These are phyloP conservation scores for Chelmon rostratus DNA, from an alignment of 2,797 vertebrate genomes.

Conservation along the genomic window DNA sequence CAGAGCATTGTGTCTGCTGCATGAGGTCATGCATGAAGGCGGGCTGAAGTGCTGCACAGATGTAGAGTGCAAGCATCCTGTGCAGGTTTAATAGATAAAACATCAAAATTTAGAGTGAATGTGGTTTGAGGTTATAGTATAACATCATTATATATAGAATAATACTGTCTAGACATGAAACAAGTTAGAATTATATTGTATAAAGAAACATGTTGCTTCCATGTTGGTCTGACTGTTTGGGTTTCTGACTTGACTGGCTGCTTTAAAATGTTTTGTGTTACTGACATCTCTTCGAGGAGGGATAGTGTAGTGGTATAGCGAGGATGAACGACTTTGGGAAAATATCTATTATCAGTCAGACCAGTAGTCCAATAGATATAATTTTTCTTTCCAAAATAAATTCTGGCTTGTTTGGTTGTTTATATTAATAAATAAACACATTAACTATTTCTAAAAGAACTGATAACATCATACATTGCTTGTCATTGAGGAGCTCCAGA, in stretches of 20 bases:
- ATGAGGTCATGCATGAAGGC: slow-evolving; percentile 76
- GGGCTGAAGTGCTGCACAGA: slow-evolving; percentile 42
- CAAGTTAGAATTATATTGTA: background rate
- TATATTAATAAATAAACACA: too few relatives aligned
- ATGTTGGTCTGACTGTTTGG: background rate
- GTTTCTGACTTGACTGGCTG: too few relatives aligned
- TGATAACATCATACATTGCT: background rate
- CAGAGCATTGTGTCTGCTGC: slow-evolving; percentile 69
- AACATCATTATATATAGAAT: background rate
- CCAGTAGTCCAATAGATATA: background rate
- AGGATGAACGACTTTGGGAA: background rate
- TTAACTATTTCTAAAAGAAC: too few relatives aligned
- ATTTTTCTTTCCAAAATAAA: background rate
- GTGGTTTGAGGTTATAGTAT: background rate
- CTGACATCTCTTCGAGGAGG: background rate
- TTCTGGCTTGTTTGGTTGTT: background rate
- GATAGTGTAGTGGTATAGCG: background rate
- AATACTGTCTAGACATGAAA: background rate
- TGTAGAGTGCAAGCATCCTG: slow-evolving; percentile 35
- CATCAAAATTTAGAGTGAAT: background rate
- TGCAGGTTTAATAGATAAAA: slow-evolving; percentile 23
- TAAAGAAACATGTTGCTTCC: background rate
- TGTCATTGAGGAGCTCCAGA: background rate
- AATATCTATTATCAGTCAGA: background rate
- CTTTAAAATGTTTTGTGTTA: background rate